Percentiles rank a stretch among this genome's conserved stretches.
Evolutionary conservation across 2,113 vertebrate species (phyloP).

Genomic region (Halcyon senegalensis): DNA sequence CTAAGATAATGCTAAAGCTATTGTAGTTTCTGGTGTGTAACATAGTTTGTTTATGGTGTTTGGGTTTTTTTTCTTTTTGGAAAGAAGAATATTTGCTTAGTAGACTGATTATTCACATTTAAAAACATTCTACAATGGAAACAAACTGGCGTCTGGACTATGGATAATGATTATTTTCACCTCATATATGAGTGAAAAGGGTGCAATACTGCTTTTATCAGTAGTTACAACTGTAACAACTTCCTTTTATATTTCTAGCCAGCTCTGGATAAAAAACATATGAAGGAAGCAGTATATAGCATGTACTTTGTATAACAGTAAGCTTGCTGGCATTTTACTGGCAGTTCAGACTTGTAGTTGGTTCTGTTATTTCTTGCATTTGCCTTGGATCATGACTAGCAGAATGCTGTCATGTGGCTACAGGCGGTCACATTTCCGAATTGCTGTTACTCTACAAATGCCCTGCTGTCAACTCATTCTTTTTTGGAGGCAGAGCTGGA

Average conservation of each 20-base stretch:
- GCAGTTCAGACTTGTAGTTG: neutral
- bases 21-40: neutral
- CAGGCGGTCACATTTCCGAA: neutral
- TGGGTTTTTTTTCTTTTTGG: neutral
- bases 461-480: neutral
- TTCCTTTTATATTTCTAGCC: neutral
- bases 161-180: neutral
- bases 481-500: neutral
- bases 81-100: neutral
- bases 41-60: neutral
- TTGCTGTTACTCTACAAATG: neutral
- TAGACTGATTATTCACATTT: neutral
- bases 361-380: neutral
- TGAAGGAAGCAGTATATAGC: neutral
- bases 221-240: neutral
- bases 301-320: neutral
- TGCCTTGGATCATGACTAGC: neutral
- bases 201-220: neutral
- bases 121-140: neutral
- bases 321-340: neutral
- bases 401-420: neutral
- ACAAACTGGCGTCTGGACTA: neutral
- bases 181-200: neutral
- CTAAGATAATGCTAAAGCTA: neutral
- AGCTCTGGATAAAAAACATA: neutral